Evolutionary conservation across 2,797 vertebrate genomes (phyloP).

Genomic region (Coccyzus lansbergi): DNA sequence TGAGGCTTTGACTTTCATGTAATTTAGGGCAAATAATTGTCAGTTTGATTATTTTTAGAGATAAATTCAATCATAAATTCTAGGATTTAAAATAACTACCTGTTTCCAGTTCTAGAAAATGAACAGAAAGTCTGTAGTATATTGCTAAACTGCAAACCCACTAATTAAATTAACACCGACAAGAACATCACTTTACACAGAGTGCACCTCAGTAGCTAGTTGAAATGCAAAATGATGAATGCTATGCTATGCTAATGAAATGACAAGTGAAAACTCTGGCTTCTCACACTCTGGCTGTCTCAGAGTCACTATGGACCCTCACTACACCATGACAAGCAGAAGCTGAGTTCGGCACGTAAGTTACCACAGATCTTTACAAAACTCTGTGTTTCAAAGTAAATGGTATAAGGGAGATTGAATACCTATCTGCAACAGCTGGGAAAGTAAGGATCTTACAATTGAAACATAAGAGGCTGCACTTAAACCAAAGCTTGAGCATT

Average conservation of each 20-base stretch:
- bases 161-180: neutral
- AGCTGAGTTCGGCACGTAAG: neutral
- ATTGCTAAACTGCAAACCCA: neutral
- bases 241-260: neutral
- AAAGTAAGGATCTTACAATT: neutral
- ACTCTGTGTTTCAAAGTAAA: neutral
- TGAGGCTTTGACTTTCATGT: neutral
- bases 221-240: neutral
- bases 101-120: neutral
- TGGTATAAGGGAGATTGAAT: neutral
- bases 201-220: neutral
- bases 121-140: neutral
- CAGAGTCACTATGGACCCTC: neutral
- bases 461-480: neutral
- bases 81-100: neutral
- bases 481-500: neutral
- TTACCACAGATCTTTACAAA: neutral
- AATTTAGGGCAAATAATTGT: neutral
- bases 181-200: neutral
- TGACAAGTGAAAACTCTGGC: neutral
- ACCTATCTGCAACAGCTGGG: neutral
- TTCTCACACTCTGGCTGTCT: neutral
- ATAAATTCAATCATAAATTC: neutral
- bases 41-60: neutral
- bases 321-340: neutral